Evolutionary conservation across 2,113 vertebrate genomes (phyloP), one percentile per base, ranked within the genome.

Genomic region (Cynoglossus semilaevis): DNA sequence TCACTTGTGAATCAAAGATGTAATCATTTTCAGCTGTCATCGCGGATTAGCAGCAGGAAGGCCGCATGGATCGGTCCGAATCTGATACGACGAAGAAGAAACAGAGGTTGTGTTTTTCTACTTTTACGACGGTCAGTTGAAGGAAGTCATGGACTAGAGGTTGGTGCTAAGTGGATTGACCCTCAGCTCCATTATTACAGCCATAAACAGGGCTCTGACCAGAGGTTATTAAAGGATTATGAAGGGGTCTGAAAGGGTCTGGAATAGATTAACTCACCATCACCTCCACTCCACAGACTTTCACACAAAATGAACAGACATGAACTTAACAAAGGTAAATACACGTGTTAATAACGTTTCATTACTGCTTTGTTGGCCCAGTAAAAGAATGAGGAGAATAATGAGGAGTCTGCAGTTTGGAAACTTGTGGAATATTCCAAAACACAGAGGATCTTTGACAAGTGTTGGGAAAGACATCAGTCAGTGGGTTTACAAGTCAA

Each of bases 161-260:
- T 40, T 45, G 63, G 59, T 69, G 67, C n/a, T 75, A 73, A 86
- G 74, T 72, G 72, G 67, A 74, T 73, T 80, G 77, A 87, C 77
- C 76, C 56, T 2, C n/a, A 48, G 44, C 62, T 29, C 63, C 64
- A 51, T 34, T 68, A 82, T 83, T 67, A 70, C 51, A 50, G 54
- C 51, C 54, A 69, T 72, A 71, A 80, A 75, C 29, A 50, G 46
- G 38, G 14, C 37, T 77, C 64, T 79, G 79, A 57, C 66, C 49
- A 38, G 49, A 52, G 49, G 77, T 83, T 77, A 76, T 81, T 80
- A 66, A 45, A 70, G 73, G 82, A 86, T 84, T 73, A 71, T 72
- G 58, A 70, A 70, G 72, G 34, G 58, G n/a, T 55, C 68, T 17
- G 45, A 44, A 56, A 46, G 7, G 71, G 58, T 76, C 82, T 86